Percentiles rank a stretch among this genome's conserved stretches.
Evolutionary conservation across 2,113 vertebrate genomes (phyloP).

Genomic region (Vicugna pacos): DNA sequence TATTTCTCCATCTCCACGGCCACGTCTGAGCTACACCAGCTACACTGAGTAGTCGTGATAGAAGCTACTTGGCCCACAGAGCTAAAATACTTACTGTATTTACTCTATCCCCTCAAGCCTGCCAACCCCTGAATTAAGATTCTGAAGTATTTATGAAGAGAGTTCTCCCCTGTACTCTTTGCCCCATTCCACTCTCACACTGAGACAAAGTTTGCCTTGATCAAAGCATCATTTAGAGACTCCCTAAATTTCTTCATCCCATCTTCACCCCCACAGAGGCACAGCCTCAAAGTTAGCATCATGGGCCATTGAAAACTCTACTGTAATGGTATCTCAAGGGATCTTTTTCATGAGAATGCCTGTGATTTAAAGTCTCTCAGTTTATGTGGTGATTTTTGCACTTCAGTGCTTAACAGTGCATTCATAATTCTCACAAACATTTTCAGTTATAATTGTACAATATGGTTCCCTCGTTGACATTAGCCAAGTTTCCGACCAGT

Average conservation of each 20-base stretch:
- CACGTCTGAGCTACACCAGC: neutral
- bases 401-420: neutral
- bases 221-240: neutral
- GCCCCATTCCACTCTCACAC: neutral
- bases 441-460: neutral
- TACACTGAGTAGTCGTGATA: neutral
- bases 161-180: neutral
- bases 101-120: neutral
- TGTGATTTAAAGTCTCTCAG: constrained; percentile 18
- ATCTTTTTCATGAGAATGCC: constrained; percentile 1
- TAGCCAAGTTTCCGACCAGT: neutral
- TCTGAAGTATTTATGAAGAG: neutral
- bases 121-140: neutral
- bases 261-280: neutral
- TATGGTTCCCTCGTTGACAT: neutral
- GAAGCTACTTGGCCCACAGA: neutral
- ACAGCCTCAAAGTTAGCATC: neutral
- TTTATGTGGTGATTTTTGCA: neutral
- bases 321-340: neutral
- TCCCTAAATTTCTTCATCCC: neutral
- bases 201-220: neutral
- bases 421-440: constrained; percentile 3
- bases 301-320: neutral
- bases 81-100: neutral
- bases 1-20: neutral